Conservation (phyloP, 2,797 vertebrate genomes). For the Sebastes alutus region DNA sequence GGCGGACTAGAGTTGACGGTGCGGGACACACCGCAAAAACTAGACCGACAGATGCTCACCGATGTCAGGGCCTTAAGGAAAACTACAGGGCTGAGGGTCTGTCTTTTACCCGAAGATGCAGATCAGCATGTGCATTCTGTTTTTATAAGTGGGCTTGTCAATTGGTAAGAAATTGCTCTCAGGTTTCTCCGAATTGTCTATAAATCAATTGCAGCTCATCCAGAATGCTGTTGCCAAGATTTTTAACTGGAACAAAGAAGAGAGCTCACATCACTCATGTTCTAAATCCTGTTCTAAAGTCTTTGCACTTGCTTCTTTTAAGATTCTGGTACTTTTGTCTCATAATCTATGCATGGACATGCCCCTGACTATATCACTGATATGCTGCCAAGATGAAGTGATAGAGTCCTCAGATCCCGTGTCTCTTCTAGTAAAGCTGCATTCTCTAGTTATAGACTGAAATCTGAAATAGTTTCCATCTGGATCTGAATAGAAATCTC, state of each 20-base stretch:
- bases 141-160: neutral
- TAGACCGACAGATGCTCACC: neutral
- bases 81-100: neutral
- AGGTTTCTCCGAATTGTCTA: neutral
- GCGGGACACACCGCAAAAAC: neutral
- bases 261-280: neutral
- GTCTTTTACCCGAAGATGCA: neutral
- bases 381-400: neutral
- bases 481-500: neutral
- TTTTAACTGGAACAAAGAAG: neutral
- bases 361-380: neutral
- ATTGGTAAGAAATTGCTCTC: neutral
- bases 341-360: constrained; percentile 1
- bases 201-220: neutral
- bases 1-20: neutral
- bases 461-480: neutral
- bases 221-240: neutral
- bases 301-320: constrained; percentile 1
- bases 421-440: neutral
- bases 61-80: neutral
- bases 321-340: neutral
- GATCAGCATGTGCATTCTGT: neutral
- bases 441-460: neutral
- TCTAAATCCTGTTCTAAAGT: neutral
- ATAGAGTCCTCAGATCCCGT: neutral